Conservation (phyloP, 2,113 vertebrate genomes). For the Alces alces region DNA sequence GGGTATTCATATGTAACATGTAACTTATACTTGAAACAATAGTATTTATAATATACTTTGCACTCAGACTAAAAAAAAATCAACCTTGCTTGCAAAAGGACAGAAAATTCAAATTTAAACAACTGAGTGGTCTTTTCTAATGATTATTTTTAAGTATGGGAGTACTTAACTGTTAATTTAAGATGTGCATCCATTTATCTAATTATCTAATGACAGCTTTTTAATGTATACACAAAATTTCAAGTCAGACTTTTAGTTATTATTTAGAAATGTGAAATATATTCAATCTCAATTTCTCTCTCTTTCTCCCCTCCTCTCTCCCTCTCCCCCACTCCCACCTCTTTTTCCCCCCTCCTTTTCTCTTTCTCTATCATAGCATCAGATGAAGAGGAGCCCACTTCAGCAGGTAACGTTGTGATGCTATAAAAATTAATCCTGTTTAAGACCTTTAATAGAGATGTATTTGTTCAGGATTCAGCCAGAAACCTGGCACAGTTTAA, state of each 20-base stretch:
- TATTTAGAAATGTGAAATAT: constrained; percentile 38
- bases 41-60: not conserved
- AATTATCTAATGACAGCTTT: not conserved
- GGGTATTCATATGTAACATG: not conserved
- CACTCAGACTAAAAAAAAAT: not conserved
- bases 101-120: not conserved
- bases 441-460: not conserved
- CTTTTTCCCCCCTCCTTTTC: not conserved
- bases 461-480: not conserved
- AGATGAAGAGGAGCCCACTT: constrained; percentile 79
- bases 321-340: fast-evolving
- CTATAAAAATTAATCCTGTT: not conserved
- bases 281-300: not conserved
- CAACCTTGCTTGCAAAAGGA: not conserved
- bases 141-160: not conserved
- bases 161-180: not conserved
- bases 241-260: not conserved
- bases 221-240: fast-evolving
- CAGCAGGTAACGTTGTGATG: constrained; percentile 70
- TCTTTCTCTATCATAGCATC: constrained; percentile 58
- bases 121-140: not conserved
- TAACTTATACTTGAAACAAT: not conserved
- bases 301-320: not conserved
- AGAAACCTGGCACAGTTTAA: not conserved
- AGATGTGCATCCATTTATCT: not conserved